Conservation (phyloP, 2,797 vertebrate genomes). For the Pyrrhura leucotis region DNA sequence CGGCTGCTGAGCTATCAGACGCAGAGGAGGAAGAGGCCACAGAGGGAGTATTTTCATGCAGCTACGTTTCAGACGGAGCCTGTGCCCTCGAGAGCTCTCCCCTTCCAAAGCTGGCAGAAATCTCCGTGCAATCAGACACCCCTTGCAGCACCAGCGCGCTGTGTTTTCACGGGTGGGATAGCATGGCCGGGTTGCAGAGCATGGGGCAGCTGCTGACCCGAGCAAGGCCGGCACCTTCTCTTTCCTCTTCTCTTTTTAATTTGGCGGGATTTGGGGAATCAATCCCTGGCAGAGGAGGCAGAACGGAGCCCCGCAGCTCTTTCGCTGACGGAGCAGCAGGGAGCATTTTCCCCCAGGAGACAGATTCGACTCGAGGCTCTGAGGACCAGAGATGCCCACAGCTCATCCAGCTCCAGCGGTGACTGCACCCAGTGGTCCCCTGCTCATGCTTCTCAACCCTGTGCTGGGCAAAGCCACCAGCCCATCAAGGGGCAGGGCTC, state of each 20-base stretch:
- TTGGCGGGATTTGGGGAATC: not conserved
- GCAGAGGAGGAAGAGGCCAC: not conserved
- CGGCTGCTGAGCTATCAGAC: not conserved
- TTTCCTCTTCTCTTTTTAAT: not conserved
- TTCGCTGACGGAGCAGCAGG: not conserved
- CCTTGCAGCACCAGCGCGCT: not conserved
- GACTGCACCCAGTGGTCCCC: not conserved
- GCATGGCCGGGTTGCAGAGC: not conserved
- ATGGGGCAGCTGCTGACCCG: not conserved
- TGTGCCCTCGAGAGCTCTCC: not conserved
- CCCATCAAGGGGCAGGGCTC: not conserved
- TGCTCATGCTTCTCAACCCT: not conserved
- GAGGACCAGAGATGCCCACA: not conserved
- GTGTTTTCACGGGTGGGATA: not conserved
- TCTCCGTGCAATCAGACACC: not conserved
- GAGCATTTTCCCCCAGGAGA: not conserved
- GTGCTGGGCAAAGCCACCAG: not conserved
- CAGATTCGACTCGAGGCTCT: not conserved
- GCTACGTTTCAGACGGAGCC: not conserved
- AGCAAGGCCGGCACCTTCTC: not conserved
- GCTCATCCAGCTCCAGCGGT: not conserved
- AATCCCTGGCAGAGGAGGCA: not conserved
- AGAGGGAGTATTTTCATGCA: not conserved
- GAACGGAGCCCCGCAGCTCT: not conserved
- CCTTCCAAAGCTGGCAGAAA: slow-evolving; percentile 2